phyloP scores from a whole-genome alignment of 2,888 invertebrate species.

The Melipona bicolor region DNA sequence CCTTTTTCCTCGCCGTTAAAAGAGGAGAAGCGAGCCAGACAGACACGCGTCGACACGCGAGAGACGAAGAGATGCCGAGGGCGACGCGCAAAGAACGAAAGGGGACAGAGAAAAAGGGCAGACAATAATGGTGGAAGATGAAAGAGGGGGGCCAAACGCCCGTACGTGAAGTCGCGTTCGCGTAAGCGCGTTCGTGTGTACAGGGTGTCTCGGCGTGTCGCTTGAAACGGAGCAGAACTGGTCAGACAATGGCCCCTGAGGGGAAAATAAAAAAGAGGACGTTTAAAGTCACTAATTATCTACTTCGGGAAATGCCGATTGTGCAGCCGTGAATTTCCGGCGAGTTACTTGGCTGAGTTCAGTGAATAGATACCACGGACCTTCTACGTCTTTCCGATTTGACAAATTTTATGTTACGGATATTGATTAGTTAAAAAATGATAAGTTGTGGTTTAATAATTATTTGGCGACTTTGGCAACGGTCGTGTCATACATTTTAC shows the following conservation, averaged over 20 bases:
- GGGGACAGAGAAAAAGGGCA: conserved; percentile 58
- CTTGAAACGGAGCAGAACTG: conserved; percentile 25
- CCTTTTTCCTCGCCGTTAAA: conserved; percentile 27
- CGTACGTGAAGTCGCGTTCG: conserved; percentile 21
- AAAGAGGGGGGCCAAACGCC: conserved; percentile 59
- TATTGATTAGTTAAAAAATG: neutral
- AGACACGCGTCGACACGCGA: conserved; percentile 47
- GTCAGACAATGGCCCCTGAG: neutral
- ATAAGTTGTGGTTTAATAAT: neutral
- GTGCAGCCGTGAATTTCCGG: neutral
- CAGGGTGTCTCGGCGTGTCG: conserved; percentile 11
- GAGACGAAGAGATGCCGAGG: conserved; percentile 54
- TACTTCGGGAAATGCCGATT: conserved; percentile 19
- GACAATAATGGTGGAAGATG: conserved; percentile 70
- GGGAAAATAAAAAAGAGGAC: conserved; percentile 9
- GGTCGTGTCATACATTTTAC: neutral
- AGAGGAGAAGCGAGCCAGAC: conserved; percentile 49
- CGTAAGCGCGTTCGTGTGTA: conserved; percentile 11
- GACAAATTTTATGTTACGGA: neutral
- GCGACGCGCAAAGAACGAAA: conserved; percentile 38
- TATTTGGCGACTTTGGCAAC: neutral
- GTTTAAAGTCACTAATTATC: conserved; percentile 31
- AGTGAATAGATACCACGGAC: neutral
- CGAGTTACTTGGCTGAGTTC: neutral
- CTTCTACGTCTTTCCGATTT: neutral